phyloP scores from a whole-genome alignment of 2,888 invertebrate genomes.

The Pogonocherus hispidulus region DNA sequence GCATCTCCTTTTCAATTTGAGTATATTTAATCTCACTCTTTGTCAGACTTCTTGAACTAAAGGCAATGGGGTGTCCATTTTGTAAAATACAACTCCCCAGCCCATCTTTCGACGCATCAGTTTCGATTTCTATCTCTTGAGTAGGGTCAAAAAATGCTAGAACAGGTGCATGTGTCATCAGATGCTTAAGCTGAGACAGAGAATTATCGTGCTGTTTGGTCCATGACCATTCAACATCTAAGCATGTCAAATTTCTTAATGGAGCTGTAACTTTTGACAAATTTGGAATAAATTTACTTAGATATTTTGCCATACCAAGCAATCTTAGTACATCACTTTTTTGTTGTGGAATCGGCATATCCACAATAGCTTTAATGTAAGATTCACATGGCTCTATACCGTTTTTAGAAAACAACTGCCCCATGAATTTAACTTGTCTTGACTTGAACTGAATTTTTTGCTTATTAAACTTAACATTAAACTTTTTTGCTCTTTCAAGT shows the following conservation, averaged over 20 bases:
- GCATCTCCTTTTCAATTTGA: too few species aligned
- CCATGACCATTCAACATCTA: not conserved
- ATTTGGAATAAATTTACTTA: not conserved
- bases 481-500: constrained; percentile 41
- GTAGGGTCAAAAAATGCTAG: too few species aligned
- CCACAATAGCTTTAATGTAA: constrained; percentile 3
- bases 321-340: not conserved
- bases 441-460: not conserved
- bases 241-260: not conserved
- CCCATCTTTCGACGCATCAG: too few species aligned
- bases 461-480: not conserved
- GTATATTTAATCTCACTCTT: too few species aligned
- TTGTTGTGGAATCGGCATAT: not conserved
- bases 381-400: constrained; percentile 4
- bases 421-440: not conserved
- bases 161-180: not conserved
- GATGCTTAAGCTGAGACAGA: not conserved
- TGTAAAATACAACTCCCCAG: not conserved
- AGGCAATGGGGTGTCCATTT: too few species aligned
- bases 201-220: not conserved
- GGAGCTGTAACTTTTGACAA: not conserved
- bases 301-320: not conserved
- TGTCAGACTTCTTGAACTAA: too few species aligned
- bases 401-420: not conserved
- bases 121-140: too few species aligned